Base-by-base conservation (phyloP, 2,797 vertebrate species). In the Chelonia mydas region DNA sequence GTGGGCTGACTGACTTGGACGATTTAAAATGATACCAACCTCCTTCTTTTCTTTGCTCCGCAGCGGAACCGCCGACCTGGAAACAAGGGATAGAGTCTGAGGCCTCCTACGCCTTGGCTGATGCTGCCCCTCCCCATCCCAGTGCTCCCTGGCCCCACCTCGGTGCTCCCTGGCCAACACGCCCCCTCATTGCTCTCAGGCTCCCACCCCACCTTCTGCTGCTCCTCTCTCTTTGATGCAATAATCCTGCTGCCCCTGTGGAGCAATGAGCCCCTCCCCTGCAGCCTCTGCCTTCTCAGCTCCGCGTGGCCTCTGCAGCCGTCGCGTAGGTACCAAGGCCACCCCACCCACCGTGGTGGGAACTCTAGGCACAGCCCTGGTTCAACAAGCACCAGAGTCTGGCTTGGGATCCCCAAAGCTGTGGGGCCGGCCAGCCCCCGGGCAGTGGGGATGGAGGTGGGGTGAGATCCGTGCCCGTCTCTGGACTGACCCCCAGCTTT, bases 21-120 rank as follows among this genome's bases (percentile, higher is more conserved):
- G 7, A 49, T 27, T 77, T 15, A n/a, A 37, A 27, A 54, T 1
- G 10, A 25, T 16, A 55, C 97, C 93, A 31, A 97, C 97, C 94
- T 54, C 6, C 31, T 95, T 72, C 86, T 91, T 86, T 85, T 93
- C 15, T 83, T 83, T 45, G 88, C 96, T 31, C 96, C 89, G 1
- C 97, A 97, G 72, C 88, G 97, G 83, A 97, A 92, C 45, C 68
- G 89, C 84, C 88, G 97, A 83, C 97, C 97, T 87, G 79, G 87
- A 89, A 81, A 85, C 61, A 88, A 55, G 79, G 41, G 23, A 65
- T 27, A 47, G 6, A 7, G 13, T 21, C 31, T 45, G 53, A 17
- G 61, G 68, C 81, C 72, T 54, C 37, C 17, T 23, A 2, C 3
- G 41, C 37, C 37, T 23, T 28, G 65, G 1, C 57, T 55, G 65